These are phyloP conservation scores for Eospalax fontanierii DNA, from an alignment of 2,797 vertebrate genomes.

Conservation along the genomic window DNA sequence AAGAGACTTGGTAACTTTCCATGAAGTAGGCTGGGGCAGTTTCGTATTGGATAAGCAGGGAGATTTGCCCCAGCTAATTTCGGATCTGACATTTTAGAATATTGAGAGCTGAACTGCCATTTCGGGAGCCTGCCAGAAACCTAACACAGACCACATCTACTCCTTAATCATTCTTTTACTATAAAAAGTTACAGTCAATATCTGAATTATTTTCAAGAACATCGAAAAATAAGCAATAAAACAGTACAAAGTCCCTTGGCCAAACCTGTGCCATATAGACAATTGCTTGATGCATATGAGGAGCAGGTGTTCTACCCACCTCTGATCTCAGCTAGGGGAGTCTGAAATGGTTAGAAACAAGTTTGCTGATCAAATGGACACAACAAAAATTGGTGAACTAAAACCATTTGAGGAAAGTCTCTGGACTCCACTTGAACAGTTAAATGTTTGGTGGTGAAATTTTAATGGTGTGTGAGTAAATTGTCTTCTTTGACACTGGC, in stretches of 20 bases:
- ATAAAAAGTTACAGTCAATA: not conserved
- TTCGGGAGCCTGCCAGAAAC: too few species aligned
- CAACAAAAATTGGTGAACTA: not conserved
- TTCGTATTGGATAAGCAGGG: too few species aligned
- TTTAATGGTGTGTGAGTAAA: constrained; percentile 60
- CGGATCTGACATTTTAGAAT: too few species aligned
- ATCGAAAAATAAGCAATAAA: constrained; percentile 20
- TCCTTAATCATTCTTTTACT: not conserved
- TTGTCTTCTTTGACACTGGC: constrained; percentile 33
- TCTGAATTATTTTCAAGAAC: not conserved
- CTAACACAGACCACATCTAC: not conserved
- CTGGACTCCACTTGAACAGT: constrained; percentile 6
- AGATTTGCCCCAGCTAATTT: too few species aligned
- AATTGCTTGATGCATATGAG: not conserved
- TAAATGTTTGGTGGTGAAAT: not conserved
- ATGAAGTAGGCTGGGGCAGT: too few species aligned
- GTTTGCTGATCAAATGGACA: constrained; percentile 47
- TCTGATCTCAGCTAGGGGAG: not conserved
- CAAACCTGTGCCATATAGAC: not conserved
- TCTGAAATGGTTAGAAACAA: constrained; percentile 14
- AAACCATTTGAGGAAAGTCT: not conserved
- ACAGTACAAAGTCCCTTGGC: not conserved
- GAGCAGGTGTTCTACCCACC: constrained; percentile 37
- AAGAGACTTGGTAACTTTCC: too few species aligned
- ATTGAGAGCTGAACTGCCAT: too few species aligned